Evolutionary conservation across 2,888 invertebrate species (phyloP), one percentile per base, ranked within the genome.

Genomic region (Ornithoptera priamus): DNA sequence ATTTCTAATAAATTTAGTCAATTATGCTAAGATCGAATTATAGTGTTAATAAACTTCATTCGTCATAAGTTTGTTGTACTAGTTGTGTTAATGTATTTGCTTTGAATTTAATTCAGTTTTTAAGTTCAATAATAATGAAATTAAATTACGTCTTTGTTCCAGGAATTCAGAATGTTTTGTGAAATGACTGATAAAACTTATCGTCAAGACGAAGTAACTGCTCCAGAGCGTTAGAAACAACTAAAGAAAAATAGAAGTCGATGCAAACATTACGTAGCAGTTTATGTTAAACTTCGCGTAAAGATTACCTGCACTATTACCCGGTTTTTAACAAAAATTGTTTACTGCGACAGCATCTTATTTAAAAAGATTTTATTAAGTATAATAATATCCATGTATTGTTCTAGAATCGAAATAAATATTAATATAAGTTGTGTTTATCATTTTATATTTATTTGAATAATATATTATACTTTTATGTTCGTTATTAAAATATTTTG

Each of bases 201-300:
- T 71, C 62, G 76, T 56, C 82, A 85, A 72, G 82, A 85, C 62
- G 82, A 84, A 75, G 75, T 85, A 67, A 74, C 76, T 18, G 84
- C 85, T 1, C 84, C 84, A 12, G 84, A 85, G 68, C 76, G 85
- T 69, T 83, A 57, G 71, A 73, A 22, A 53, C 30, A 56, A 18
- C 20, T 60, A 36, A 10, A 20, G 10, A 5, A 30, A 30, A 4
- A 30, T 30, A 30, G 30, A 57, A n/a, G 20, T 57, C 8, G 6
- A 10, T 57, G 10, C 20, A 57, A 20, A 57, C 1, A 18, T 20
- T 8, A n/a, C n/a, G 20, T 20, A 57, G 57, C 57, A 57, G 20
- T 57, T 57, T 20, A 57, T 20, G 20, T 57, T 20, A n/a, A 57
- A 57, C 8, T 57, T 57, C 57, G 10, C n/a, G 20, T 20, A 20